Evolutionary conservation across 2,888 invertebrate genomes (phyloP), one percentile per base, ranked within the genome.

Genomic region (Acrobasis repandana): DNA sequence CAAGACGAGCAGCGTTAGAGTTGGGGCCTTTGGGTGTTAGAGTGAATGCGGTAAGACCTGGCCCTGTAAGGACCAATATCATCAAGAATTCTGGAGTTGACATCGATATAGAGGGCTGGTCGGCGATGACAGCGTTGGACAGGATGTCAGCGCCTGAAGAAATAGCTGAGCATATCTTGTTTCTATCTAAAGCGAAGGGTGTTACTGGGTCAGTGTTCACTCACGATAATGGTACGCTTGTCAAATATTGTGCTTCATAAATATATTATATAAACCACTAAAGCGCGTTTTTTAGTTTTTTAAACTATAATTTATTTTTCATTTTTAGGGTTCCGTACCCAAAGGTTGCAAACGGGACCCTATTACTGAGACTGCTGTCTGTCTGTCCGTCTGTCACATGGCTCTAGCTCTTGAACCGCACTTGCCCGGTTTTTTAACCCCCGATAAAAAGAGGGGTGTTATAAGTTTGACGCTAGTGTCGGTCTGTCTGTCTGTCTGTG

Each of bases 161-260:
- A 58, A 67, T 75, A 1, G 74, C 73, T 15, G 72, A 74, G n/a
- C 36, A 70, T 8, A 65, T 72, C 11, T 20, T 66, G 15, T 69
- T 65, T 54, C 46, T 72, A 18, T 66, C 73, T 11, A 70, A 66
- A 61, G 72, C 72, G 8, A 70, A 59, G 57, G 67, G 70, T 15
- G 63, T 73, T 9, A 75, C 59, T 20, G 59, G 59, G 10, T 59
- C 59, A 1, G 15, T 59, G 11, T 59, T 51, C n/a, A 59, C 51
- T 15, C 38, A 43, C 20, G 59, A 59, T 9, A 52, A 59, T 28
- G 59, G 59, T 10, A 50, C 50, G 9, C 48, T 58, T 58, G 48
- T 58, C 15, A 58, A 58, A 14, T 48, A 58, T 54, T 38, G 38
- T 36, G 54, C 54, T 54, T 52, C 51, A 9, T 34, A 14, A 52